Percentiles rank a stretch among this genome's conserved stretches.
Evolutionary conservation across 2,888 invertebrate species (phyloP).

Genomic region (Trichogramma dendrolimi): DNA sequence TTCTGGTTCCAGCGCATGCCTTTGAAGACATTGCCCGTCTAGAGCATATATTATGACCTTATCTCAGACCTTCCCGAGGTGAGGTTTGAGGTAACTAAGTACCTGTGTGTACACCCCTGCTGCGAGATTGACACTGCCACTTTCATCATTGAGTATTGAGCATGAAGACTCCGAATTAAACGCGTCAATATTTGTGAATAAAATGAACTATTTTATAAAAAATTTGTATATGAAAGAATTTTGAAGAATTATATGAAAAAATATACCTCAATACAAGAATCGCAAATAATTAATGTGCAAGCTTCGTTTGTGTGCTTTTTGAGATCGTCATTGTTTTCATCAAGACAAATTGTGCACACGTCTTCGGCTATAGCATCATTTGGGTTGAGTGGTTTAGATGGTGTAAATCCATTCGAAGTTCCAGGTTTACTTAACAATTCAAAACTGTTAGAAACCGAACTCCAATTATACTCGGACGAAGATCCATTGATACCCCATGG

Average conservation of each 20-base stretch:
- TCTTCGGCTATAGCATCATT: constrained; percentile 26
- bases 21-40: constrained; percentile 65
- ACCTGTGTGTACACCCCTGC: constrained; percentile 66
- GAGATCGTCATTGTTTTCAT: constrained; percentile 57
- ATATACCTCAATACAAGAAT: constrained; percentile 58
- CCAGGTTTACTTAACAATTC: not conserved
- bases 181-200: constrained; percentile 9
- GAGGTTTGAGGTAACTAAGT: constrained; percentile 54
- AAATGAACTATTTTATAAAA: not conserved
- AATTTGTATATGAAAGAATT: not conserved
- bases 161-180: not conserved
- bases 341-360: constrained; percentile 60
- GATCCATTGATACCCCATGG: constrained; percentile 31
- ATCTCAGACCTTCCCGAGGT: constrained; percentile 82
- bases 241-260: constrained; percentile 4
- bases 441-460: not conserved
- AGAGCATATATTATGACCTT: constrained; percentile 62
- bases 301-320: constrained; percentile 57
- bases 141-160: constrained; percentile 45
- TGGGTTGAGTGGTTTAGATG: not conserved
- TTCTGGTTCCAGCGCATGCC: constrained; percentile 74
- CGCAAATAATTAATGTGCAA: constrained; percentile 57
- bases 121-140: constrained; percentile 73
- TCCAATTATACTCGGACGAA: not conserved
- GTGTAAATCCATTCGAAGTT: not conserved